A percentile compares a stretch with the other conserved stretches of the same genome.
phyloP scores from a whole-genome alignment of 1,140 invertebrate genomes.

The Pseudomyrmex flavicornis region DNA sequence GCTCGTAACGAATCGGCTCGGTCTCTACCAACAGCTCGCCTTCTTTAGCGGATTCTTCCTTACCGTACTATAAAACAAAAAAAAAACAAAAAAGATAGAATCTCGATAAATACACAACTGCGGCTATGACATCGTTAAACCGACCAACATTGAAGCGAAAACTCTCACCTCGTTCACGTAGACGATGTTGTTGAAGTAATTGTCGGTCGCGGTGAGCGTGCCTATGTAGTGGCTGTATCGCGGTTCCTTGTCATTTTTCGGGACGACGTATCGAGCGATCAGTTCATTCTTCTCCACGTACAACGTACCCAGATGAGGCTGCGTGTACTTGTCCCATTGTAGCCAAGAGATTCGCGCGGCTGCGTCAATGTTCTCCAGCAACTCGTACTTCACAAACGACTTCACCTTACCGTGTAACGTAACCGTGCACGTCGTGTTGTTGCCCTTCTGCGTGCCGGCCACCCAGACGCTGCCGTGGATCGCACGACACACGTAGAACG shows the following conservation, averaged over 20 bases:
- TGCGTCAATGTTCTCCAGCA: slow-evolving; percentile 91
- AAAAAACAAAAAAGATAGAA: neutral
- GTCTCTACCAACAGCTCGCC: slow-evolving; percentile 92
- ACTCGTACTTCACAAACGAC: slow-evolving; percentile 88
- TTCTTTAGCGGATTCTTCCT: slow-evolving; percentile 85
- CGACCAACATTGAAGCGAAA: neutral
- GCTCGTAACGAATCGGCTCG: slow-evolving; percentile 91
- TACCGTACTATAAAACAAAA: slow-evolving; percentile 83
- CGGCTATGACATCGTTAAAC: neutral
- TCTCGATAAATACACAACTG: neutral
- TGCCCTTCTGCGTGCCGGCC: slow-evolving; percentile 86
- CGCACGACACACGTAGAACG: slow-evolving; percentile 91
- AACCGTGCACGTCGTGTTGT: slow-evolving; percentile 87
- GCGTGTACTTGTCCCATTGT: slow-evolving; percentile 88
- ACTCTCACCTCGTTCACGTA: slow-evolving; percentile 87
- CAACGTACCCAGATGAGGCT: slow-evolving; percentile 88
- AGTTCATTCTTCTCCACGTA: slow-evolving; percentile 84
- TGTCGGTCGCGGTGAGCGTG: slow-evolving; percentile 87
- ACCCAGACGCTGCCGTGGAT: slow-evolving; percentile 88
- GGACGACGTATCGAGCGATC: slow-evolving; percentile 84
- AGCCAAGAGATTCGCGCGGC: slow-evolving; percentile 91
- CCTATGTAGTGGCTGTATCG: slow-evolving; percentile 88
- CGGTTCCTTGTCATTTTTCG: slow-evolving; percentile 71
- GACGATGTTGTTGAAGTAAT: slow-evolving; percentile 87
- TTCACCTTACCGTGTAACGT: slow-evolving; percentile 87